A percentile compares a stretch with the other conserved stretches of the same genome.
These are phyloP conservation scores for Folsomia candida DNA, from an alignment of 2,888 invertebrate species.

Conservation along the genomic window DNA sequence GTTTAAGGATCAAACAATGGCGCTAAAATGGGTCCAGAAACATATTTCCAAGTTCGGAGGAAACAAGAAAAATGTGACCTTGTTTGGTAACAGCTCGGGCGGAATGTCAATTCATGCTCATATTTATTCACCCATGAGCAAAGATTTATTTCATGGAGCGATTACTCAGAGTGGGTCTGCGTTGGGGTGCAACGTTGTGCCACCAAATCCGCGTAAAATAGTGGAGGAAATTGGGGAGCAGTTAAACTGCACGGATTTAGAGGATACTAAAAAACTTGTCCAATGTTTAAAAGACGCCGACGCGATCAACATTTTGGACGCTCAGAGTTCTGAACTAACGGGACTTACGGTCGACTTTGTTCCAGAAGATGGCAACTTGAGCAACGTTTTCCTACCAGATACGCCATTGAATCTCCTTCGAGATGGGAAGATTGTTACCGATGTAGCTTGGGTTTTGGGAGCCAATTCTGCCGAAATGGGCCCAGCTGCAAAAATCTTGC, in stretches of 20 bases:
- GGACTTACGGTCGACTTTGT: neutral
- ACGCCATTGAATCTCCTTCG: constrained; percentile 3
- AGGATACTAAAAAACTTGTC: constrained; percentile 1
- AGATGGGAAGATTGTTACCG: neutral
- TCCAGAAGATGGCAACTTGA: neutral
- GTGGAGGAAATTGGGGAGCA: neutral
- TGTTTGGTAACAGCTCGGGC: constrained; percentile 23
- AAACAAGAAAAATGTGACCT: constrained; percentile 12
- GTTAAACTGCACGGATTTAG: neutral
- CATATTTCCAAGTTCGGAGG: constrained; percentile 22
- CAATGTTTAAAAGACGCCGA: constrained; percentile 7
- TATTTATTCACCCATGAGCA: constrained; percentile 6
- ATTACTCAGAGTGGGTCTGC: constrained; percentile 11
- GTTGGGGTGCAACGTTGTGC: neutral
- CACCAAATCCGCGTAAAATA: neutral
- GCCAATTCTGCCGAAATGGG: constrained; percentile 3
- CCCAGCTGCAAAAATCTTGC: neutral
- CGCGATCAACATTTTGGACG: neutral
- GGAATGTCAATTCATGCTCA: constrained; percentile 14
- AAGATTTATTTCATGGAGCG: constrained; percentile 9
- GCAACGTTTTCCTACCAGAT: constrained; percentile 8
- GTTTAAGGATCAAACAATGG: constrained; percentile 33
- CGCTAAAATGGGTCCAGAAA: constrained; percentile 14
- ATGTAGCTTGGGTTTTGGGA: constrained; percentile 18
- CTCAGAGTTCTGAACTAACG: neutral